These are phyloP conservation scores for Aphelenchoides avenae DNA, from an alignment of 1,140 invertebrate genomes.

Conservation along the genomic window DNA sequence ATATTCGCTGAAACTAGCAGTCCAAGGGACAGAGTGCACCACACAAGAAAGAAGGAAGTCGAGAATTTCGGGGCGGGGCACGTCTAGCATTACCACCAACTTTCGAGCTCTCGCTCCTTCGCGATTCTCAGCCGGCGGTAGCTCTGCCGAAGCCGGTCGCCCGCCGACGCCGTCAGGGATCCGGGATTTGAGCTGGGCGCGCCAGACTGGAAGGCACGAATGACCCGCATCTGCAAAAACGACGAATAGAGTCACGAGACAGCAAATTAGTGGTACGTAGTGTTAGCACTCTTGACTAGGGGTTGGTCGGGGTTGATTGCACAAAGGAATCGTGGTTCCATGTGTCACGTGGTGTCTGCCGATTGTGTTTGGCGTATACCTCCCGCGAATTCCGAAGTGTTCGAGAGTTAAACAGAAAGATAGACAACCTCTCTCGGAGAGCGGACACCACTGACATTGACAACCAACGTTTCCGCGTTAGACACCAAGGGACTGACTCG, in stretches of 20 bases:
- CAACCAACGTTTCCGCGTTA: too few relatives aligned
- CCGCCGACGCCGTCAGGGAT: slow-evolving; percentile 35
- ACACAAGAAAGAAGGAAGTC: background rate
- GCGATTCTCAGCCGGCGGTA: slow-evolving; percentile 44
- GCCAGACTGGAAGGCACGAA: slow-evolving; percentile 41
- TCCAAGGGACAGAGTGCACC: background rate
- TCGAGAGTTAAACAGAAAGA: too few relatives aligned
- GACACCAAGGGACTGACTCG: too few relatives aligned
- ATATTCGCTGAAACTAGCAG: slow-evolving; percentile 6
- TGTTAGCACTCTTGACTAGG: slow-evolving; percentile 3
- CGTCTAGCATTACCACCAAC: slow-evolving; percentile 19
- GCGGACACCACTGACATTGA: too few relatives aligned
- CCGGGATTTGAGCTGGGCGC: slow-evolving; percentile 39
- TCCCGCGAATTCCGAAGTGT: too few relatives aligned
- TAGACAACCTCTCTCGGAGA: too few relatives aligned
- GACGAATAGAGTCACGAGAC: background rate
- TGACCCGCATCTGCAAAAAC: slow-evolving; percentile 46
- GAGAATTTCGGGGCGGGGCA: background rate
- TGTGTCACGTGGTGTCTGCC: background rate
- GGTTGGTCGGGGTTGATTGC: too few relatives aligned
- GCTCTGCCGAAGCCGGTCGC: slow-evolving; percentile 42
- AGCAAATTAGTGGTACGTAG: background rate
- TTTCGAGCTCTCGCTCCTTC: slow-evolving; percentile 44
- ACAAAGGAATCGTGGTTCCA: background rate
- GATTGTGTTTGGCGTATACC: too few relatives aligned